Conservation (phyloP, 64 coral and sea anemone species). For the Trachythela sp. region DNA sequence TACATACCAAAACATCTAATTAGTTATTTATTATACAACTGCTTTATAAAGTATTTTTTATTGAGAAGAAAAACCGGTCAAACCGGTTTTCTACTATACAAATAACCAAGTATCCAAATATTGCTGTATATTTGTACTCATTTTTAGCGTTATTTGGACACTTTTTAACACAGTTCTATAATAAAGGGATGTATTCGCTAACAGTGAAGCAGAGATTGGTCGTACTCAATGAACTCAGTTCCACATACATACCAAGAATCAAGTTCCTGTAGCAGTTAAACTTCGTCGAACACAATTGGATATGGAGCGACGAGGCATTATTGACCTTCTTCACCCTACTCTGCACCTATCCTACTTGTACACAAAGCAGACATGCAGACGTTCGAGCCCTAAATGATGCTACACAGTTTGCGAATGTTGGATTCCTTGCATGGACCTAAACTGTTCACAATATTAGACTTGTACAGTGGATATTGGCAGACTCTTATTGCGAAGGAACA, state of each 20-base stretch:
- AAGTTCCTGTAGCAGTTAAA: too few species aligned
- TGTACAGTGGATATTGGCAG: constrained; percentile 11
- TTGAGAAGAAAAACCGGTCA: too few species aligned
- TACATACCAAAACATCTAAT: too few species aligned
- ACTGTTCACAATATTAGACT: constrained; percentile 35
- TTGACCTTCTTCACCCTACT: background rate
- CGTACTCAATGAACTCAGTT: constrained; percentile 13
- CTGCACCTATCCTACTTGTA: background rate
- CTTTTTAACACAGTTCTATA: too few species aligned
- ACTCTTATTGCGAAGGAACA: too few species aligned
- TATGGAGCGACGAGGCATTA: constrained; percentile 27
- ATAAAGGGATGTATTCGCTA: constrained; percentile 23
- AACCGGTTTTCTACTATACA: too few species aligned
- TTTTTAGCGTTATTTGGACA: too few species aligned
- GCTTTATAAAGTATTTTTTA: too few species aligned
- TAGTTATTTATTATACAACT: too few species aligned
- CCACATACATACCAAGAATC: constrained; percentile 23
- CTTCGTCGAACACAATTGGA: background rate
- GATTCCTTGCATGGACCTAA: background rate
- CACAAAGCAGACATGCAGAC: constrained; percentile 20
- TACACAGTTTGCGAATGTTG: background rate
- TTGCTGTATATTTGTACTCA: too few species aligned
- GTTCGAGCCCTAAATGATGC: constrained; percentile 26
- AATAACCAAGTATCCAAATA: too few species aligned
- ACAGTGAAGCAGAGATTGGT: constrained; percentile 24